Evolutionary conservation across 2,113 vertebrate species (phyloP).

Genomic region (Scomber scombrus): DNA sequence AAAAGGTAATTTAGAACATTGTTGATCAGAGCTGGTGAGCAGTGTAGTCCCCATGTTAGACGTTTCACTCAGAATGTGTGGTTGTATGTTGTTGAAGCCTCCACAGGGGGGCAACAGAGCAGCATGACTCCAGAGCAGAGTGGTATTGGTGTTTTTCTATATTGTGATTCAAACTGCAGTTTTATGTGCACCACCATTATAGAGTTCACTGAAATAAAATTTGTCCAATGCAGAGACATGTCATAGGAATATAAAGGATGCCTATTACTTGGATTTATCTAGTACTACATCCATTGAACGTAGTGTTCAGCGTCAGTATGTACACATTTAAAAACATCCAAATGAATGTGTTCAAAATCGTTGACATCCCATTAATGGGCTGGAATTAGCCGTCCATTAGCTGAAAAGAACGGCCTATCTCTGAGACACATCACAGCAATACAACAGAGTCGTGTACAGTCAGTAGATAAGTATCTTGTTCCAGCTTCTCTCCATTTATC

Average conservation of each 20-base stretch:
- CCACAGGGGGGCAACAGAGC: conserved; percentile 81
- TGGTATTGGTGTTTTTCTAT: background rate
- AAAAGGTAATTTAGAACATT: background rate
- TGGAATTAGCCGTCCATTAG: conserved; percentile 44
- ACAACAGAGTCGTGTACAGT: conserved; percentile 23
- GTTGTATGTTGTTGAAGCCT: conserved; percentile 27
- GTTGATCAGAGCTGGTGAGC: background rate
- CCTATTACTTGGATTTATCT: conserved; percentile 20
- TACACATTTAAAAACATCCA: conserved; percentile 13
- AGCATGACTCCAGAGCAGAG: conserved; percentile 32
- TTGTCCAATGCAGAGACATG: conserved; percentile 8
- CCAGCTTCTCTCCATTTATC: conserved; percentile 50
- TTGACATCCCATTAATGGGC: conserved; percentile 30
- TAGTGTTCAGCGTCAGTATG: conserved; percentile 4
- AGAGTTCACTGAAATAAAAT: background rate
- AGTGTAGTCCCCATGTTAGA: background rate
- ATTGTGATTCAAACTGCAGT: conserved; percentile 18
- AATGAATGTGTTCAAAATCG: conserved; percentile 32
- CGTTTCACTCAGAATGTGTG: background rate
- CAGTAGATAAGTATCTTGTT: conserved; percentile 55
- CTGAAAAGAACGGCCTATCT: conserved; percentile 29
- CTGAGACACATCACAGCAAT: conserved; percentile 30
- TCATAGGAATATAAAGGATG: conserved; percentile 18
- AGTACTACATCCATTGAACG: conserved; percentile 9
- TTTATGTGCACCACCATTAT: conserved; percentile 23